Percentiles rank a stretch among this genome's conserved stretches.
These are phyloP conservation scores for Artemisiospiza belli DNA, from an alignment of 2,113 vertebrate genomes.

Conservation along the genomic window DNA sequence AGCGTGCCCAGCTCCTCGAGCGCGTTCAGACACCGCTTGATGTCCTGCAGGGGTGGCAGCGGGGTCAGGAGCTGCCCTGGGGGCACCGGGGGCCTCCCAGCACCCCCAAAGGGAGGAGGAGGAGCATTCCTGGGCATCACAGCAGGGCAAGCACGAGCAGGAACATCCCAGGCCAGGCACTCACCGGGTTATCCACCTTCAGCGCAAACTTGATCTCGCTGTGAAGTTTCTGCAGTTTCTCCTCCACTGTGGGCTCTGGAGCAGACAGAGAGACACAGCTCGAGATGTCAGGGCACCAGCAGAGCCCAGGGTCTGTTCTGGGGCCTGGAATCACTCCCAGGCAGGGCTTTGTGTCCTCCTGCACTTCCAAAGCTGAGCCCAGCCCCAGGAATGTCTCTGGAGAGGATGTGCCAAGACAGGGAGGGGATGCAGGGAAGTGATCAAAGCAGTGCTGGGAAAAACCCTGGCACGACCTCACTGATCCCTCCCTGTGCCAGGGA, in stretches of 20 bases:
- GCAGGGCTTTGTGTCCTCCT: neutral
- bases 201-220: conserved; percentile 95
- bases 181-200: conserved; percentile 96
- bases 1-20: conserved; percentile 88
- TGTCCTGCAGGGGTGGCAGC: conserved; percentile 76
- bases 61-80: neutral
- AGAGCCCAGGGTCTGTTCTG: neutral
- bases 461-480: neutral
- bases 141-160: neutral
- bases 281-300: rapidly evolving
- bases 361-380: neutral
- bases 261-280: neutral
- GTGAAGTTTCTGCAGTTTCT: conserved; percentile 95
- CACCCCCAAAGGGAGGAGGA: neutral
- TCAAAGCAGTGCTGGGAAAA: neutral
- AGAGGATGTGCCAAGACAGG: neutral
- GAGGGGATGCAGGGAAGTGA: neutral
- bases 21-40: conserved; percentile 89
- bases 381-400: neutral
- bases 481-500: neutral
- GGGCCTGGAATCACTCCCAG: neutral
- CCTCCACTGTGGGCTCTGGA: conserved; percentile 89
- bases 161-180: conserved; percentile 9
- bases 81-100: neutral
- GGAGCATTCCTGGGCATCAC: rapidly evolving